Conservation (phyloP, 1,140 invertebrate species). For the Psilanteris sp. region DNA sequence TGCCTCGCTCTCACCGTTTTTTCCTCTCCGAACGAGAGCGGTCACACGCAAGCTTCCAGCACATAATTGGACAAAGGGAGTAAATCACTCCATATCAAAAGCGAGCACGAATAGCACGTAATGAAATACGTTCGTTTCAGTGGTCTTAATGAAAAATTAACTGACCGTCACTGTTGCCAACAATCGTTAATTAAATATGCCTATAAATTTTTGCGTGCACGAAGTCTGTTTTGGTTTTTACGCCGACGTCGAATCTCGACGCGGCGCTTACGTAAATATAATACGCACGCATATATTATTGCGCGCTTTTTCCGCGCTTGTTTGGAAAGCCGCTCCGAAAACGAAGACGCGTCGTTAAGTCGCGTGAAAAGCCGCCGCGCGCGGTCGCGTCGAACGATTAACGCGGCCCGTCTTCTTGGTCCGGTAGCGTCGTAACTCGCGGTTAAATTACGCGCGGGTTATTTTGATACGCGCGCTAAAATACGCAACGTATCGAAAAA, state of each 20-base stretch:
- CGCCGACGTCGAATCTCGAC: background rate
- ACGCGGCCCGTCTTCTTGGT: conserved; percentile 42
- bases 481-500: conserved; percentile 52
- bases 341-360: conserved; percentile 23
- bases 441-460: conserved; percentile 10
- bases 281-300: too few species aligned
- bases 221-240: background rate
- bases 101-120: conserved; percentile 42
- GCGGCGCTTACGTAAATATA: too few species aligned
- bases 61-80: conserved; percentile 44
- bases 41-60: conserved; percentile 55
- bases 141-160: conserved; percentile 57
- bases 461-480: conserved; percentile 25
- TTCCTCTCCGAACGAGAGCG: conserved; percentile 15
- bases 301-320: too few species aligned
- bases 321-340: too few species aligned
- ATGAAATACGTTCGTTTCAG: conserved; percentile 44
- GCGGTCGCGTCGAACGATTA: conserved; percentile 39
- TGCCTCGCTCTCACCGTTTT: too few species aligned
- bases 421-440: conserved; percentile 34
- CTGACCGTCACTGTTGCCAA: conserved; percentile 41
- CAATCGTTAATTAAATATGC: conserved; percentile 48
- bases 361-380: conserved; percentile 25
- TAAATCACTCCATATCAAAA: conserved; percentile 56
- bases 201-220: conserved; percentile 21